These are phyloP conservation scores for Cossypha dichroa DNA, from an alignment of 2,797 vertebrate genomes.

Conservation along the genomic window DNA sequence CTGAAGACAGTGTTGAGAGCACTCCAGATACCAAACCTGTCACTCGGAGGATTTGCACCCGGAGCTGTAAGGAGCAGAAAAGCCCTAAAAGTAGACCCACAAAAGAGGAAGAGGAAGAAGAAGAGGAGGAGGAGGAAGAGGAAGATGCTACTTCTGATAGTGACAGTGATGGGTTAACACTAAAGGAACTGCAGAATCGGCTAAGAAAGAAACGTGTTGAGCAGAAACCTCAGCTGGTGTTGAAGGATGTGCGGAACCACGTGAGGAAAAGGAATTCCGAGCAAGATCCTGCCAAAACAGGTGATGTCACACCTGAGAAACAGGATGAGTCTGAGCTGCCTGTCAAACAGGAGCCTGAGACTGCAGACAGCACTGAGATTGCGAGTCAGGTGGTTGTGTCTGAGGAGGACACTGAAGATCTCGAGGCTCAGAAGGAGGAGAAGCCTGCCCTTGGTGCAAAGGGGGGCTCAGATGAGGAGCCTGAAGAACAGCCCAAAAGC, in stretches of 20 bases:
- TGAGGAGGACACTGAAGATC: conserved; percentile 41
- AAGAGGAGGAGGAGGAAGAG: conserved; percentile 34
- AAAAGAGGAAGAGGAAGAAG: conserved; percentile 51
- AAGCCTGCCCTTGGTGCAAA: not conserved
- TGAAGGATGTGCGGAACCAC: conserved; percentile 80
- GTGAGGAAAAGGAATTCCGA: conserved; percentile 70
- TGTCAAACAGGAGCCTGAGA: conserved; percentile 70
- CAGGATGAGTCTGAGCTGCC: not conserved
- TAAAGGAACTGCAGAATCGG: conserved; percentile 86
- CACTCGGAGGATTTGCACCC: conserved; percentile 59
- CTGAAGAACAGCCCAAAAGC: conserved; percentile 30
- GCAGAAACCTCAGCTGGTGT: conserved; percentile 76
- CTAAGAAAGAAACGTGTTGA: conserved; percentile 76
- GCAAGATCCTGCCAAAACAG: conserved; percentile 43
- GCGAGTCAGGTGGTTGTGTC: conserved; percentile 23
- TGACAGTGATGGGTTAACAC: conserved; percentile 88
- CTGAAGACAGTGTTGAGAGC: conserved; percentile 80
- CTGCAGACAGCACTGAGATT: conserved; percentile 57
- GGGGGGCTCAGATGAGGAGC: not conserved
- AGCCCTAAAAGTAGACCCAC: not conserved
- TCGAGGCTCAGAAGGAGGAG: conserved; percentile 60
- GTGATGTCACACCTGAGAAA: not conserved
- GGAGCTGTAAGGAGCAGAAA: conserved; percentile 46
- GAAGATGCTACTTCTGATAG: conserved; percentile 79
- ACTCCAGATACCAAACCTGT: conserved; percentile 74